phyloP scores from a whole-genome alignment of 2,797 vertebrate genomes.

The Poliocrania exsul region DNA sequence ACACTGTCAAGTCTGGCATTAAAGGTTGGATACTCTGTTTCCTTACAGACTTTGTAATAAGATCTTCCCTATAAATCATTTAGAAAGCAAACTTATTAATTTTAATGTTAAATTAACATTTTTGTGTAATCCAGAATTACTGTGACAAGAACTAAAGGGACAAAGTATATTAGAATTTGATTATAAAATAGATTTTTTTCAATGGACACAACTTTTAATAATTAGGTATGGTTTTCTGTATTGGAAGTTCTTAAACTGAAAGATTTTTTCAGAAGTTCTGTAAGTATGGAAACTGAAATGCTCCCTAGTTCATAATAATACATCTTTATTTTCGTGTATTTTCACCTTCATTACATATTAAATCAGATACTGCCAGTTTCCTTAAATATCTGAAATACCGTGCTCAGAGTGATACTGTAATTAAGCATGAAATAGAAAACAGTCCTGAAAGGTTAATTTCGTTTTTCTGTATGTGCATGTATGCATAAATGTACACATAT shows the following conservation, averaged over 20 bases:
- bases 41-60: slow-evolving; percentile 11
- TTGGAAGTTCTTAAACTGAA: not conserved
- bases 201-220: not conserved
- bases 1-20: slow-evolving; percentile 89
- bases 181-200: not conserved
- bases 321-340: not conserved
- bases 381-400: not conserved
- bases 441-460: not conserved
- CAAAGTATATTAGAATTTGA: not conserved
- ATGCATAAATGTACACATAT: accelerated
- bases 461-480: not conserved
- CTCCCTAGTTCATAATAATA: not conserved
- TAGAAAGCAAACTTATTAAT: not conserved
- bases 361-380: not conserved
- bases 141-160: not conserved
- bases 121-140: not conserved
- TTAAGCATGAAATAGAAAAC: not conserved
- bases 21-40: slow-evolving; percentile 79
- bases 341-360: not conserved
- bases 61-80: not conserved
- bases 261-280: not conserved
- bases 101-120: not conserved
- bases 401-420: not conserved
- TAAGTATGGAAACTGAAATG: not conserved
- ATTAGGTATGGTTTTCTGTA: not conserved